A percentile compares a stretch with the other conserved stretches of the same genome.
Conservation (phyloP, 35 echinoderm and acorn worm genomes). For the Amphiura filiformis region DNA sequence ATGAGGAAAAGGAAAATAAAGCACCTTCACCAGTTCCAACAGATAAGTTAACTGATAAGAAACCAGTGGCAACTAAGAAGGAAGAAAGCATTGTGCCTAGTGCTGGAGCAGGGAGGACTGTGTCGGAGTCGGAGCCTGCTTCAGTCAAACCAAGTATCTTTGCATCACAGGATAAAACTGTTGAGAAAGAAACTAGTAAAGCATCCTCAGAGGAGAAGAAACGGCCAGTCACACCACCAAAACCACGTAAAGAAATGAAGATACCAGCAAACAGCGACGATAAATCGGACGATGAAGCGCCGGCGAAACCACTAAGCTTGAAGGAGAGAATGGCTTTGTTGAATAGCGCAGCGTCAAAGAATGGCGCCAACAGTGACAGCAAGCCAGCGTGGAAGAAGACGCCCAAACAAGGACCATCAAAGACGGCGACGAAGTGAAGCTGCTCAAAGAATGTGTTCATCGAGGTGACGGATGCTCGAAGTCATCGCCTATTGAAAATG, state of each 20-base stretch:
- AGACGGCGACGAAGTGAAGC: background rate
- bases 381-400: background rate
- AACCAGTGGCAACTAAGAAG: background rate
- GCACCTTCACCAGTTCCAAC: background rate
- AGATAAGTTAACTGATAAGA: too few relatives aligned
- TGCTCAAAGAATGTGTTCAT: background rate
- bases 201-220: constrained; percentile 1
- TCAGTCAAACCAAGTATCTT: background rate
- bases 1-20: constrained; percentile 1
- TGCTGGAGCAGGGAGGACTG: constrained; percentile 15
- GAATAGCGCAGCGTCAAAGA: background rate
- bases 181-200: constrained; percentile 12
- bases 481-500: background rate
- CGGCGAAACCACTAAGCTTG: constrained; percentile 33
- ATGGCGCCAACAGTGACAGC: background rate
- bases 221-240: constrained; percentile 10
- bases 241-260: background rate
- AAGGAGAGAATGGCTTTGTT: constrained; percentile 54
- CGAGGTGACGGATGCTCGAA: background rate
- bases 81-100: constrained; percentile 9
- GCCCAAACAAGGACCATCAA: background rate
- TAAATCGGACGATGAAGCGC: constrained; percentile 6
- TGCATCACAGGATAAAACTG: background rate
- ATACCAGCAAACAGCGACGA: constrained; percentile 7
- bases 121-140: constrained; percentile 25